A percentile compares a stretch with the other conserved stretches of the same genome.
phyloP scores from a whole-genome alignment of 53 echinoderm and acorn worm genomes.

The Hippasteria phrygiana region DNA sequence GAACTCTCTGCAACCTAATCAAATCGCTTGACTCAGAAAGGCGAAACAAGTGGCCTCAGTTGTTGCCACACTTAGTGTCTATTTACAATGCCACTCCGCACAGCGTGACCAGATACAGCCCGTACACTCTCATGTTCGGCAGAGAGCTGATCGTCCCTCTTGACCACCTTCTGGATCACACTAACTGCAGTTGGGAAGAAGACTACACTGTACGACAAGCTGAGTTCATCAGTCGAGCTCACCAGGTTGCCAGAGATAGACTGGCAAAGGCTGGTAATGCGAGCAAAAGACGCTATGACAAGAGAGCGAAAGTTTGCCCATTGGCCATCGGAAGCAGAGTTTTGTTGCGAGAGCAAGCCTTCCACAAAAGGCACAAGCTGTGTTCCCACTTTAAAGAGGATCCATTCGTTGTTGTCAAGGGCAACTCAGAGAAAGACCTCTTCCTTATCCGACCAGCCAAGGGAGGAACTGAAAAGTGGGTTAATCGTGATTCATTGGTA shows the following conservation, averaged over 20 bases:
- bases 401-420: slow-evolving; percentile 1
- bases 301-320: not conserved
- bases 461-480: slow-evolving; percentile 14
- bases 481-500: slow-evolving; percentile 3
- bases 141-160: not conserved
- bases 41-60: slow-evolving; percentile 47
- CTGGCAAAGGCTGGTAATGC: not conserved
- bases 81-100: slow-evolving; percentile 65
- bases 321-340: not conserved
- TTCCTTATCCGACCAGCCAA: slow-evolving; percentile 1
- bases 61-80: slow-evolving; percentile 34
- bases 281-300: too few relatives aligned
- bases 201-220: slow-evolving; percentile 19
- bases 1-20: slow-evolving; percentile 44
- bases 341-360: not conserved
- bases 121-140: not conserved
- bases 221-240: not conserved
- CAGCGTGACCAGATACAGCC: slow-evolving; percentile 25
- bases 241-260: not conserved
- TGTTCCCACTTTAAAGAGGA: not conserved
- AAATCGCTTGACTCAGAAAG: slow-evolving; percentile 19
- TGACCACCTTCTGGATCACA: not conserved
- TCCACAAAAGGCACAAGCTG: slow-evolving; percentile 19
- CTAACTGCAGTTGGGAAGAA: slow-evolving; percentile 18
- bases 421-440: not conserved